Percentiles rank a stretch among this genome's conserved stretches.
phyloP scores from a whole-genome alignment of 2,888 invertebrate species.

The Melitaea athalia region DNA sequence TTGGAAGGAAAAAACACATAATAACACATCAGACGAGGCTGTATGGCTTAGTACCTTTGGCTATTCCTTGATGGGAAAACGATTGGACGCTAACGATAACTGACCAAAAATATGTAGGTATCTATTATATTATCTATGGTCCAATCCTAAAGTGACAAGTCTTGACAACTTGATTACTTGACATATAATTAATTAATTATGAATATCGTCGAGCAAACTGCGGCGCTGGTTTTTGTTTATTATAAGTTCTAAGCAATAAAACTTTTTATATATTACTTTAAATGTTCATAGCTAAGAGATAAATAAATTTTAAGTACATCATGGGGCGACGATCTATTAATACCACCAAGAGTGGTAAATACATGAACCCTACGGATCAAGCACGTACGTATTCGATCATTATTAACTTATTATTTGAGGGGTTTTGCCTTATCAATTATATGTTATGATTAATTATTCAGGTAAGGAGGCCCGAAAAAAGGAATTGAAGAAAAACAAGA shows the following conservation, averaged over 20 bases:
- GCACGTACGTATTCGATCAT: constrained; percentile 89
- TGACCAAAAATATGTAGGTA: too few species aligned
- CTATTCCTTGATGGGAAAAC: too few species aligned
- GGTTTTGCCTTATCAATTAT: background rate
- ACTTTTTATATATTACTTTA: background rate
- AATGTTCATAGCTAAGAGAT: constrained; percentile 6
- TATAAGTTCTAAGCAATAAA: constrained; percentile 2
- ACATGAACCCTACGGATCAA: constrained; percentile 99
- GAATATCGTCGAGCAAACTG: background rate
- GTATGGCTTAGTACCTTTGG: too few species aligned
- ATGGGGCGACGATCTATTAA: constrained; percentile 99
- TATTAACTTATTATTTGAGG: constrained; percentile 9
- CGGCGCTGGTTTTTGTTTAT: constrained; percentile 11
- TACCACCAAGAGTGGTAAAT: constrained; percentile 99
- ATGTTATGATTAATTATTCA: constrained; percentile 51
- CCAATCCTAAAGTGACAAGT: too few species aligned
- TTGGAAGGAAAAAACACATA: too few species aligned
- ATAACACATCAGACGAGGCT: too few species aligned
- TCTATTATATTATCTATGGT: too few species aligned
- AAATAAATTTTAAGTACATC: constrained; percentile 50
- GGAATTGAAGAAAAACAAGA: constrained; percentile 98
- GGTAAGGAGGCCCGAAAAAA: constrained; percentile 98
- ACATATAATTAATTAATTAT: too few species aligned
- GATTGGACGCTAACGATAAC: too few species aligned
- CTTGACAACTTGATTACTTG: too few species aligned